These are phyloP conservation scores for Hypomecis atomaria DNA, from an alignment of 2,888 invertebrate species.

Conservation along the genomic window DNA sequence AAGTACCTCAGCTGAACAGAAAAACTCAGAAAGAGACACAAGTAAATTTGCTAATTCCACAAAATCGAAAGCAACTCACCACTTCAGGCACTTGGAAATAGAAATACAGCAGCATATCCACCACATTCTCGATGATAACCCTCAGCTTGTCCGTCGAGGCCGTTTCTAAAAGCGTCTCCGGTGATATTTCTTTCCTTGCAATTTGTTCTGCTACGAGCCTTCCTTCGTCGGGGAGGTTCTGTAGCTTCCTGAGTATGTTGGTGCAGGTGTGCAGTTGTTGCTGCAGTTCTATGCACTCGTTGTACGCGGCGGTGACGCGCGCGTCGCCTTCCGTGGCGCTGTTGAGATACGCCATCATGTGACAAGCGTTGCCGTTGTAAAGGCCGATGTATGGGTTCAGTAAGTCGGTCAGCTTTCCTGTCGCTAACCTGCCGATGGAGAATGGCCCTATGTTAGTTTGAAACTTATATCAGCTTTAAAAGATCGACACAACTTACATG, in stretches of 20 bases:
- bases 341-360: constrained; percentile 93
- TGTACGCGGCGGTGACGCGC: constrained; percentile 73
- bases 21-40: no score
- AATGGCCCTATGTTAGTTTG: neutral
- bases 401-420: constrained; percentile 92
- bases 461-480: neutral
- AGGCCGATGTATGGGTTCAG: constrained; percentile 90
- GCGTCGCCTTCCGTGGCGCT: constrained; percentile 86
- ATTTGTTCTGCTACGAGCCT: constrained; percentile 64
- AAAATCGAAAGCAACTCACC: constrained; percentile 55
- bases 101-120: constrained; percentile 91
- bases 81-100: constrained; percentile 81
- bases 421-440: constrained; percentile 88
- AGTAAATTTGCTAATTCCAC: no score
- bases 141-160: constrained; percentile 93
- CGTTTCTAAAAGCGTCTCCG: constrained; percentile 79
- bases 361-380: constrained; percentile 92
- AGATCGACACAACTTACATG: no score
- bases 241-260: constrained; percentile 90
- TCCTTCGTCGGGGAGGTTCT: constrained; percentile 80
- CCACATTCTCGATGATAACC: constrained; percentile 91
- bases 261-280: constrained; percentile 94
- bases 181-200: constrained; percentile 61
- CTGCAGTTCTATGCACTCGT: constrained; percentile 95
- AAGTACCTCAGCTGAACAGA: no score